Evolutionary conservation across 2,113 vertebrate genomes (phyloP).

Genomic region (Halcyon senegalensis): DNA sequence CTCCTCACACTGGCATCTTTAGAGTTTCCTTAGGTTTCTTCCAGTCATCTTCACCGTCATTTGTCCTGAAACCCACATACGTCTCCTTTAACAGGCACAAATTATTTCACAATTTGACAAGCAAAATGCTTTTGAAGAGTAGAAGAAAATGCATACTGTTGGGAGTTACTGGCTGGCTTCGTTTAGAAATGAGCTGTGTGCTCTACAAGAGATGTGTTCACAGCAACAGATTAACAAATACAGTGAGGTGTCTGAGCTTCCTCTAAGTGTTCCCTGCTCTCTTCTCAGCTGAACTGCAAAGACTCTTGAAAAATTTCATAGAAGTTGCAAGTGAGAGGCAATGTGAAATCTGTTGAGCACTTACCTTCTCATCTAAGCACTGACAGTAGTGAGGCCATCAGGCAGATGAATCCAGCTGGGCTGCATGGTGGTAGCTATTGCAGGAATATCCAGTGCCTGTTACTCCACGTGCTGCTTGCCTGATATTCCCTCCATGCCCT

Average conservation of each 20-base stretch:
- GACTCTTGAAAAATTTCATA: background rate
- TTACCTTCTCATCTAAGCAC: background rate
- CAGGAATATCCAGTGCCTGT: background rate
- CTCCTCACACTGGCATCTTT: background rate
- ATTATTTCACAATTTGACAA: background rate
- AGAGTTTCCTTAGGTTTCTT: background rate
- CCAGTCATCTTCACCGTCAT: background rate
- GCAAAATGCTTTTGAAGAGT: background rate
- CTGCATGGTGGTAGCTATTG: background rate
- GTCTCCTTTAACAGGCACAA: background rate
- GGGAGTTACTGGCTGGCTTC: background rate
- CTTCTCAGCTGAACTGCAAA: background rate
- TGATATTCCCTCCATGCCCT: background rate
- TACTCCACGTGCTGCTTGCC: rapidly evolving
- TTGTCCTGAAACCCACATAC: background rate
- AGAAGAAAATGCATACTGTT: background rate
- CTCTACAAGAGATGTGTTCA: background rate
- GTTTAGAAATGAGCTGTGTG: background rate
- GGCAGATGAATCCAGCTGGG: background rate
- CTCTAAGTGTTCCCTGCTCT: background rate
- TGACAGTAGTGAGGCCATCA: background rate
- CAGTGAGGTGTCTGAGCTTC: background rate
- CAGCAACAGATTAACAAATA: background rate
- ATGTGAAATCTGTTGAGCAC: background rate
- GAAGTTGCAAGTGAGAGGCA: background rate